Percentiles rank a stretch among this genome's conserved stretches.
phyloP scores from a whole-genome alignment of 2,113 vertebrate species.

The Mustela nigripes region DNA sequence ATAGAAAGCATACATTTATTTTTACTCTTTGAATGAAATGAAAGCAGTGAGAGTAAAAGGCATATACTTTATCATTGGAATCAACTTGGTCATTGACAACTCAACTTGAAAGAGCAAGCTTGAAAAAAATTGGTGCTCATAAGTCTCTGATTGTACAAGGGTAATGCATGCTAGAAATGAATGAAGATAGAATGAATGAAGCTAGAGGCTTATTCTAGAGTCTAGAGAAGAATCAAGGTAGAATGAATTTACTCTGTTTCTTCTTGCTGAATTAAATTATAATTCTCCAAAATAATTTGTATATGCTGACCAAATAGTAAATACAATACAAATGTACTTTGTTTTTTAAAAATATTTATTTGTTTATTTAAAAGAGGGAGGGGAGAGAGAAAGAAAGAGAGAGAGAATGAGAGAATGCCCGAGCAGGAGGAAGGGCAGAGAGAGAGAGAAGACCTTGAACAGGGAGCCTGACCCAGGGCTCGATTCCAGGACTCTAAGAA shows the following conservation, averaged over 20 bases:
- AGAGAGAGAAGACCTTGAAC: not conserved
- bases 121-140: not conserved
- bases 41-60: not conserved
- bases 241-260: not conserved
- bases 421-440: not conserved
- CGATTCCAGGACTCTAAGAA: not conserved
- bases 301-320: not conserved
- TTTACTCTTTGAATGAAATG: slow-evolving; percentile 3
- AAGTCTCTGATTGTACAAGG: accelerated
- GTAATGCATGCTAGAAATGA: not conserved
- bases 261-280: not conserved
- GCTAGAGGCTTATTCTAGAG: not conserved
- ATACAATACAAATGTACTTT: not conserved
- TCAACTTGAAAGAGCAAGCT: not conserved
- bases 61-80: not conserved
- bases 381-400: not conserved
- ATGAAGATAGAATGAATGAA: not conserved
- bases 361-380: not conserved
- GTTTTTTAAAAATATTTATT: not conserved
- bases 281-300: not conserved
- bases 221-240: not conserved
- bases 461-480: not conserved
- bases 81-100: not conserved
- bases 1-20: not conserved
- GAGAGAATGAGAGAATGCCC: not conserved